Conservation (phyloP, 2,113 vertebrate genomes). For the Emberiza fucata region DNA sequence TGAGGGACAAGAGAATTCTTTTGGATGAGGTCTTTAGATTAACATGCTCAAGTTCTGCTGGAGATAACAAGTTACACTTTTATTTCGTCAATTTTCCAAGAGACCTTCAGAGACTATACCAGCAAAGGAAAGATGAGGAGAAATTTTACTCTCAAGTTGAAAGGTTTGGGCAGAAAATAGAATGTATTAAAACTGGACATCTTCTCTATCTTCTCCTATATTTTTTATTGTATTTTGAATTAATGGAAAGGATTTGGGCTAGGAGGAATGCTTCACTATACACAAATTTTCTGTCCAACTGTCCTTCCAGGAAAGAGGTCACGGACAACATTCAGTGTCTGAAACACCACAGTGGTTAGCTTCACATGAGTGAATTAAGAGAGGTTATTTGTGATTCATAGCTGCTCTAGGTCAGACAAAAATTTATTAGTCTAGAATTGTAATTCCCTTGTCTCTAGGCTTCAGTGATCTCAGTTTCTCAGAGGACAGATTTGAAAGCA, state of each 20-base stretch:
- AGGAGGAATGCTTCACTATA: not conserved
- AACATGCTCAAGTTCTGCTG: not conserved
- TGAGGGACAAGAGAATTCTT: not conserved
- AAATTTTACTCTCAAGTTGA: not conserved
- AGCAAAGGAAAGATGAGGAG: not conserved
- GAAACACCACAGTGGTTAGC: not conserved
- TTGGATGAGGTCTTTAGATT: not conserved
- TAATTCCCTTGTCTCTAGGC: conserved; percentile 1
- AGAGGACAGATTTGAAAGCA: not conserved
- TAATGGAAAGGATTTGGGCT: not conserved
- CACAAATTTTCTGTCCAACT: not conserved
- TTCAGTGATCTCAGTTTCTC: conserved; percentile 23
- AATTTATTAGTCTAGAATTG: conserved; percentile 23
- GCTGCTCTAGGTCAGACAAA: not conserved
- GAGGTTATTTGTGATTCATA: not conserved
- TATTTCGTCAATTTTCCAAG: not conserved
- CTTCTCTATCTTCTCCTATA: not conserved
- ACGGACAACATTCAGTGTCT: not conserved
- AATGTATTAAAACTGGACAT: not conserved
- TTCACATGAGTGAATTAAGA: not conserved
- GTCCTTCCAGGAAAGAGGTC: not conserved
- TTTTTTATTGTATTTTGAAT: not conserved
- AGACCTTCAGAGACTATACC: not conserved
- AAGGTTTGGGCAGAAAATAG: not conserved
- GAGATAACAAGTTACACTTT: not conserved